Conservation (phyloP, 2,113 vertebrate genomes). For the Muntiacus reevesi region DNA sequence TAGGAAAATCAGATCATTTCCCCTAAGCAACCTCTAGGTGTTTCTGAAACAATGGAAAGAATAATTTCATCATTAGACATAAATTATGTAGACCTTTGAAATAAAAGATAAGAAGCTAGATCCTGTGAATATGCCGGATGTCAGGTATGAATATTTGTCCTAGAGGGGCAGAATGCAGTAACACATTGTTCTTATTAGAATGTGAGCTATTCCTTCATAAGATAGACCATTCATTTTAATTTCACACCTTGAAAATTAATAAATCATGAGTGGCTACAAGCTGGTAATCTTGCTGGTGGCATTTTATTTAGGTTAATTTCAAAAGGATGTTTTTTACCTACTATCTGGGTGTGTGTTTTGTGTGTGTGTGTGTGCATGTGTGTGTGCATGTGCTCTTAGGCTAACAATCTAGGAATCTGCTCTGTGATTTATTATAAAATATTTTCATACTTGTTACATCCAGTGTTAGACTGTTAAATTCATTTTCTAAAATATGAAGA, state of each 20-base stretch:
- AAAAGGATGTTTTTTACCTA: neutral
- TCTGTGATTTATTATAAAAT: neutral
- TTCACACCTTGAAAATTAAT: conserved; percentile 40
- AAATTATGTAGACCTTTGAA: neutral
- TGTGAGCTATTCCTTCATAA: conserved; percentile 17
- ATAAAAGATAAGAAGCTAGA: neutral
- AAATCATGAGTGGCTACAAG: conserved; percentile 30
- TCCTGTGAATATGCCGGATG: neutral
- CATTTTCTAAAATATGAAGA: neutral
- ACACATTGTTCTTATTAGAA: conserved; percentile 41
- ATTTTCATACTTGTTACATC: neutral
- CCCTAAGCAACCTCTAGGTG: neutral
- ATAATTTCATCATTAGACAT: neutral
- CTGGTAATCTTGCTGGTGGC: neutral
- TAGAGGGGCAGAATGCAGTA: neutral
- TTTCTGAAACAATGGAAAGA: neutral
- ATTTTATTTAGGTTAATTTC: conserved; percentile 21
- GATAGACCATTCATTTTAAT: conserved; percentile 29
- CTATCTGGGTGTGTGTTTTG: neutral
- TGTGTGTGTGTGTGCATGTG: neutral
- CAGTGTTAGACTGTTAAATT: neutral
- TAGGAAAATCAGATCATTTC: neutral
- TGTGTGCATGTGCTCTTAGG: neutral
- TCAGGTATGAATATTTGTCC: conserved; percentile 33
- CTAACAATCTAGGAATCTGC: neutral